Evolutionary conservation across 2,888 invertebrate genomes (phyloP), one percentile per base, ranked within the genome.

Genomic region (Ochropacha duplaris): DNA sequence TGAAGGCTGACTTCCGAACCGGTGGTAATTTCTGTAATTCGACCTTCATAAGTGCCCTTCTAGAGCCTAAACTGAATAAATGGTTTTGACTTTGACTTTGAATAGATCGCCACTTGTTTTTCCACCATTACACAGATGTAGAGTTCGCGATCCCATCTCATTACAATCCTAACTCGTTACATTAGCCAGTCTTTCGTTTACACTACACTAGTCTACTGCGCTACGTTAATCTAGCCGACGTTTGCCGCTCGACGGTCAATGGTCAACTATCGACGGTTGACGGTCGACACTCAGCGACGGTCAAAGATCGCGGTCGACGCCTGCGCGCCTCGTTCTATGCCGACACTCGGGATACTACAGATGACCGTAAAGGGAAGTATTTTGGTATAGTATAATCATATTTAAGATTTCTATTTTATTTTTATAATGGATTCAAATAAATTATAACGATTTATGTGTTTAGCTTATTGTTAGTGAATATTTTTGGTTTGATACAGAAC

Each of bases 101-200:
- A n/a, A n/a, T n/a, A n/a, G n/a, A n/a, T n/a, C n/a, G n/a, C n/a
- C n/a, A n/a, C n/a, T 2, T 44, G 19, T 44, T 9, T 44, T 19
- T 44, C 44, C 44, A 44, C 44, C 16, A 44, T 44, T 9, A 50
- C 52, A 57, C 55, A 31, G 12, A 39, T 8, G 66, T 57, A 65
- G 64, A 56, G 56, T 62, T 68, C 49, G 61, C 65, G 64, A 52
- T 52, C 34, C 51, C 34, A 34, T 52, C 68, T 68, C 69, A 58
- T 62, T 75, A 68, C 71, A 71, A 76, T 76, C 72, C 82, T 81
- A 76, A 73, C 77, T 81, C 85, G 71, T 85, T 86, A 89, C 88
- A 81, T 88, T 88, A 89, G 86, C 91, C 91, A 92, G 92, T 92
- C 92, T 91, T 92, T 92, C 90, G 88, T 86, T 91, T 90, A 78